Conservation (phyloP, 1,140 invertebrate genomes). For the Caenorhabditis briggsae region DNA sequence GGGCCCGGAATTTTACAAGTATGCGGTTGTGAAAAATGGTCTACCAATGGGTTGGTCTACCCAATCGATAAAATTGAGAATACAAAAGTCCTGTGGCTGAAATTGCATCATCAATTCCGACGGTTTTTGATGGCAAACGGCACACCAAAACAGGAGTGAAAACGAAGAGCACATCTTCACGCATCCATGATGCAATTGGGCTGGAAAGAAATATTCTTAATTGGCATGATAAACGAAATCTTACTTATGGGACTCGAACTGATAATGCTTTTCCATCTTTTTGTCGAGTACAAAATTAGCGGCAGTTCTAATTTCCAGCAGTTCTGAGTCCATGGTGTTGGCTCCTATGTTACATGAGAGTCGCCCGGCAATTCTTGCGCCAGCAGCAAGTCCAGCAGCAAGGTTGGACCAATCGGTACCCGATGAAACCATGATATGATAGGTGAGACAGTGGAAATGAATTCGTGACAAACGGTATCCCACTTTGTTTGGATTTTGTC, state of each 20-base stretch:
- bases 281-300: slow-evolving; percentile 75
- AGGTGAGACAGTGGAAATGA: slow-evolving; percentile 80
- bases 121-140: slow-evolving; percentile 79
- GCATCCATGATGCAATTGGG: slow-evolving; percentile 79
- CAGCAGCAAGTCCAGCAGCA: slow-evolving; percentile 79
- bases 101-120: slow-evolving; percentile 80
- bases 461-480: slow-evolving; percentile 79
- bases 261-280: slow-evolving; percentile 78
- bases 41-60: slow-evolving; percentile 24
- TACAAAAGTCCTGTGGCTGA: slow-evolving; percentile 80
- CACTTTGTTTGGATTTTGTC: slow-evolving; percentile 59
- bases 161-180: slow-evolving; percentile 78
- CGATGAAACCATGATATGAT: slow-evolving; percentile 79
- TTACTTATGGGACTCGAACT: slow-evolving; percentile 77
- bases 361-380: slow-evolving; percentile 78
- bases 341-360: slow-evolving; percentile 79
- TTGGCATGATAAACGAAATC: not conserved
- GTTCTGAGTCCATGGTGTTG: slow-evolving; percentile 69
- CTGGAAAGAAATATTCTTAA: slow-evolving; percentile 65
- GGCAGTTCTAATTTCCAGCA: slow-evolving; percentile 70
- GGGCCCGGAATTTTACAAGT: not conserved
- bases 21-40: not conserved
- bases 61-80: slow-evolving; percentile 75
- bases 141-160: slow-evolving; percentile 80
- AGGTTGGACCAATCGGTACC: slow-evolving; percentile 79